Evolutionary conservation across 37 sponge, comb jelly and placozoan species (phyloP), one percentile per base, ranked within the genome.

Genomic region (Oopsacas minuta): DNA sequence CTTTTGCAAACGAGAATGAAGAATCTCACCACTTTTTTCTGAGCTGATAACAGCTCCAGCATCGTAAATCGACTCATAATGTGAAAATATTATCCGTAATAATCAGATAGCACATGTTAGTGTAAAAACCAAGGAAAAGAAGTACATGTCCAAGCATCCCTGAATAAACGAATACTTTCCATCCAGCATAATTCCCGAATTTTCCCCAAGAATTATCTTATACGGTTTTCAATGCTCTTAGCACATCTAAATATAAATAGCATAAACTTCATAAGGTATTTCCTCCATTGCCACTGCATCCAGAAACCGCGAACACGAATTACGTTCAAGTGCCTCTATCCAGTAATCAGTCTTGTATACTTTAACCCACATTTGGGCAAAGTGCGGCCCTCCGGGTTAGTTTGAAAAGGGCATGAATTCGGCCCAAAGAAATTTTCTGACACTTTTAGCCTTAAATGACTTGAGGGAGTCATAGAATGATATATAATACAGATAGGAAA

Each of bases 1-100:
- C 75, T 61, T 61, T 34, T 61, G 75, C 75, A 61, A n/a, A 61
- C 75, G 75, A 61, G 75, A 61, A 61, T 61, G 75, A 61, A 61
- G 75, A 25, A 61, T 61, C 30, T 61, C 75, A 20, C 75, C 75
- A 61, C 75, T 61, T 61, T 20, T 25, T 61, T 61, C 75, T 61
- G 75, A 61, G 5, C 22, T 61, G 7, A 61, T 61, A 10, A 34
- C 75, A 20, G 75, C 75, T 61, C 75, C 75, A 61, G 75, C 75
- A 12, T 61, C 28, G 28, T 25, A n/a, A 61, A 61, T 61, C 22
- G 75, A 61, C 75, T 61, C 7, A 61, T 61, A 61, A 61, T 61
- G 75, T 25, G 75, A 61, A 61, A 61, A 12, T 61, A 61, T 61
- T 61, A 25, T 61, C 28, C 32, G 30, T 61, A 61, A 34, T 61